A percentile compares a stretch with the other conserved stretches of the same genome.
Evolutionary conservation across 1,140 invertebrate species (phyloP).

Genomic region (Lordiphosa clarofinis): DNA sequence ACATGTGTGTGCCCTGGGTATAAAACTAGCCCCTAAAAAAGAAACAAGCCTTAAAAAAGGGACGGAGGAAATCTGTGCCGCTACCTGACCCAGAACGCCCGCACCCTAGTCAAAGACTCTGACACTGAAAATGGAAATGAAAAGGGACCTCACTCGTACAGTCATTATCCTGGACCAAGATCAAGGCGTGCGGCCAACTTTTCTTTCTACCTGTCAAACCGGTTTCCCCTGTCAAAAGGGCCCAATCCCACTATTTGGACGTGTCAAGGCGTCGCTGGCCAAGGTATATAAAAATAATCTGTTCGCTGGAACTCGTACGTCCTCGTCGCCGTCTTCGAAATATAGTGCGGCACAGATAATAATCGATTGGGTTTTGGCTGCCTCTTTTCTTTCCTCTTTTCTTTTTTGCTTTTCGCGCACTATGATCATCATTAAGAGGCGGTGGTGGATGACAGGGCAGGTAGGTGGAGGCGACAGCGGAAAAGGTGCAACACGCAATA

Average conservation of each 20-base stretch:
- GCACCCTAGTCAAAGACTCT: conserved; percentile 26
- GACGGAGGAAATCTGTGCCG: conserved; percentile 40
- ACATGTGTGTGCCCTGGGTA: conserved; percentile 17
- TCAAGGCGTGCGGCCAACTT: conserved; percentile 51
- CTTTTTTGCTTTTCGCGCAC: conserved; percentile 53
- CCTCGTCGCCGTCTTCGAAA: conserved; percentile 3
- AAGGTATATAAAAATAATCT: conserved; percentile 68
- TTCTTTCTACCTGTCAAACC: conserved; percentile 63
- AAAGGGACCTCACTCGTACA: conserved; percentile 43
- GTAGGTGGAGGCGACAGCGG: conserved; percentile 38
- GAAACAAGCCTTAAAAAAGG: conserved; percentile 49
- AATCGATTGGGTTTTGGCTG: conserved; percentile 74
- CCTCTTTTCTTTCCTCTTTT: conserved; percentile 23
- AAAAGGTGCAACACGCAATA: conserved; percentile 61
- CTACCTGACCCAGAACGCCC: conserved; percentile 43
- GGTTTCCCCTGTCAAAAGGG: conserved; percentile 58
- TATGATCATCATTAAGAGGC: conserved; percentile 75
- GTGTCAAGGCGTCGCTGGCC: conserved; percentile 57
- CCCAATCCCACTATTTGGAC: conserved; percentile 52
- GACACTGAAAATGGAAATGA: conserved; percentile 26
- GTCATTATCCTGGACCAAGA: conserved; percentile 60
- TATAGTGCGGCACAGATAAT: conserved; percentile 71
- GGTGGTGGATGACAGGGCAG: conserved; percentile 38
- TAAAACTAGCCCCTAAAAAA: conserved; percentile 42
- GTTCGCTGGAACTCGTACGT: conserved; percentile 53